Conservation (phyloP, 2,113 vertebrate species). For the Siniperca chuatsi region DNA sequence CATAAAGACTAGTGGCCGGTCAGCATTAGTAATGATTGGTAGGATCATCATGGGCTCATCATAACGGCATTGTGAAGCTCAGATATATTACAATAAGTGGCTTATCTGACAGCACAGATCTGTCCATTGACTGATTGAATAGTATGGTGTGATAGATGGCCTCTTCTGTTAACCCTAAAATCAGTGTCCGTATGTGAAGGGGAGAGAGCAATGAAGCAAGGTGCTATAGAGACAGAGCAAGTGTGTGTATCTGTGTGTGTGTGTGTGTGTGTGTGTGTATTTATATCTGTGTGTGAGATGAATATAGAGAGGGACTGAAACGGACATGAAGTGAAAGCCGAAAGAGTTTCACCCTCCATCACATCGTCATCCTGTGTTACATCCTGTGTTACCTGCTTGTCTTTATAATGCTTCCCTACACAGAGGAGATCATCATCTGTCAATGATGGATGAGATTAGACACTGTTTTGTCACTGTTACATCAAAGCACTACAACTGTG, state of each 20-base stretch:
- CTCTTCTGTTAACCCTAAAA: slow-evolving; percentile 35
- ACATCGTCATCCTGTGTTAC: background rate
- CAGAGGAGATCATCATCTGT: slow-evolving; percentile 34
- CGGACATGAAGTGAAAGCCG: background rate
- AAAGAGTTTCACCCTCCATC: background rate
- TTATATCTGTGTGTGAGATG: slow-evolving; percentile 25
- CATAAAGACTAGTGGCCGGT: slow-evolving; percentile 33
- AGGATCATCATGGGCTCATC: slow-evolving; percentile 1
- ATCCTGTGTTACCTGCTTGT: background rate
- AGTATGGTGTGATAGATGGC: slow-evolving; percentile 36
- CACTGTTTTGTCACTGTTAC: background rate
- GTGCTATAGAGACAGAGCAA: slow-evolving; percentile 11
- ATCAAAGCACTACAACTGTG: slow-evolving; percentile 24
- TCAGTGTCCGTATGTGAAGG: slow-evolving; percentile 11
- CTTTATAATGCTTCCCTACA: background rate
- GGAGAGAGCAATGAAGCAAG: slow-evolving; percentile 4
- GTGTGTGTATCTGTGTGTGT: background rate
- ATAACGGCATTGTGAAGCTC: slow-evolving; percentile 33
- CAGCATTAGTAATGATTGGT: slow-evolving; percentile 47
- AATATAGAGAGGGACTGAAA: background rate
- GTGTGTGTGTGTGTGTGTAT: background rate
- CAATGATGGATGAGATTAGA: slow-evolving; percentile 40
- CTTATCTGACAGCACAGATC: slow-evolving; percentile 55
- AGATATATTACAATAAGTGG: slow-evolving; percentile 58
- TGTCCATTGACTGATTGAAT: slow-evolving; percentile 49